phyloP scores from a whole-genome alignment of 2,797 vertebrate species.

The Onychomys torridus region DNA sequence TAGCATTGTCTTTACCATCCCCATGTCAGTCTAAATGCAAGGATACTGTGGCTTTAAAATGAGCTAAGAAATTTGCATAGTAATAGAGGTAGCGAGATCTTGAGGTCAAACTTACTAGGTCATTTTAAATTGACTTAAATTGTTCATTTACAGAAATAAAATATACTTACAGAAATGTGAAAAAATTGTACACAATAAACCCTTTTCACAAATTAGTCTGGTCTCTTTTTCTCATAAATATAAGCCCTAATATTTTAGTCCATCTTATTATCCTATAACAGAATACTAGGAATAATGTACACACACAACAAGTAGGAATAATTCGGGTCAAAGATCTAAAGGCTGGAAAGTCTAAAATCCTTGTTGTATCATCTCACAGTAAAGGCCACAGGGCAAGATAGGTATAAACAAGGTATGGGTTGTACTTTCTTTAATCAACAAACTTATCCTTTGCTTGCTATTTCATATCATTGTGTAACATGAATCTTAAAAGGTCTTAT shows the following conservation, averaged over 20 bases:
- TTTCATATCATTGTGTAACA: background rate
- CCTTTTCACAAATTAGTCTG: background rate
- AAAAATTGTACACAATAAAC: background rate
- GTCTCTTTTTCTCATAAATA: background rate
- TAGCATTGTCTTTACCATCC: background rate
- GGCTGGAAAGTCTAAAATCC: background rate
- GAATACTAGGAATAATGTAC: background rate
- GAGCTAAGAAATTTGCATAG: slow-evolving; percentile 24
- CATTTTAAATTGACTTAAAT: background rate
- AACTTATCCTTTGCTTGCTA: background rate
- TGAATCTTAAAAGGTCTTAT: too few species aligned
- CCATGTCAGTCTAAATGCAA: background rate
- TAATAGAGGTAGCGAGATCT: background rate
- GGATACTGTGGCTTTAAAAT: background rate
- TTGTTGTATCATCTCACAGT: background rate
- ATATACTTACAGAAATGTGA: background rate
- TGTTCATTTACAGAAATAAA: slow-evolving; percentile 6
- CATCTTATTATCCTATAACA: background rate
- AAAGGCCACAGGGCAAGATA: background rate
- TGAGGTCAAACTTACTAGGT: background rate
- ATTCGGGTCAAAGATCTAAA: background rate
- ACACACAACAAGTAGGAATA: background rate
- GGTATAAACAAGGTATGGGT: background rate
- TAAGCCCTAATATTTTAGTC: background rate
- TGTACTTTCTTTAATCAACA: background rate